These are phyloP conservation scores for Kryptolebias ocellatus DNA, from an alignment of 2,797 vertebrate species.

Conservation along the genomic window DNA sequence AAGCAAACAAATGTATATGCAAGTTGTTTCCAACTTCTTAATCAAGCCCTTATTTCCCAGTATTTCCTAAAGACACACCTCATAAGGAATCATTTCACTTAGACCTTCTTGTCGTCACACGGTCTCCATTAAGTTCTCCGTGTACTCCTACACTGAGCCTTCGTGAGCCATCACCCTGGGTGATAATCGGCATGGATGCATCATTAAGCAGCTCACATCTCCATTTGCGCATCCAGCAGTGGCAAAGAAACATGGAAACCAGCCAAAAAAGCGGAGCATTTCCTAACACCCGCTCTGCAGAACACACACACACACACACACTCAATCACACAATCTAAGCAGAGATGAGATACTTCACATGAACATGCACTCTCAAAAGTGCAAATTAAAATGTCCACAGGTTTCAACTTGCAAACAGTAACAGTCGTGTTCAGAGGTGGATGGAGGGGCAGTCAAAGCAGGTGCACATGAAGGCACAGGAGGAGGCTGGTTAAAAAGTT, in stretches of 20 bases:
- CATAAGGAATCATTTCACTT: not conserved
- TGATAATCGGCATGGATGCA: slow-evolving; percentile 46
- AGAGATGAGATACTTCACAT: slow-evolving; percentile 20
- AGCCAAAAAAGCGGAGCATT: slow-evolving; percentile 33
- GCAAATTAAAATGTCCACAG: slow-evolving; percentile 10
- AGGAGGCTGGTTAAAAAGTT: not conserved
- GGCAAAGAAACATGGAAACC: slow-evolving; percentile 30
- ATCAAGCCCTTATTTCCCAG: not conserved
- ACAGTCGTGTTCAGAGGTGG: not conserved
- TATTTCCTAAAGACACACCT: not conserved
- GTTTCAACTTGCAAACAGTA: not conserved
- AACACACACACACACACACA: not conserved
- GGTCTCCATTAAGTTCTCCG: slow-evolving; percentile 24
- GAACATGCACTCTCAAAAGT: slow-evolving; percentile 13
- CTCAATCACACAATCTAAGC: not conserved
- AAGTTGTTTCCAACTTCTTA: too few relatives aligned
- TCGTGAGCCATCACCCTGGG: slow-evolving; percentile 31
- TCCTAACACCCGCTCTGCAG: slow-evolving; percentile 28
- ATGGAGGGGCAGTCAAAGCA: not conserved
- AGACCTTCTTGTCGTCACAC: slow-evolving; percentile 3
- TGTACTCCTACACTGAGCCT: slow-evolving; percentile 14
- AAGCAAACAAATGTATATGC: too few relatives aligned
- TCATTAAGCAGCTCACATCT: slow-evolving; percentile 55
- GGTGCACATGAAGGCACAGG: not conserved
- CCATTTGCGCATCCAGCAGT: slow-evolving; percentile 29